Evolutionary conservation across 2,888 invertebrate genomes (phyloP), one percentile per base, ranked within the genome.

Genomic region (Aradus depressus): DNA sequence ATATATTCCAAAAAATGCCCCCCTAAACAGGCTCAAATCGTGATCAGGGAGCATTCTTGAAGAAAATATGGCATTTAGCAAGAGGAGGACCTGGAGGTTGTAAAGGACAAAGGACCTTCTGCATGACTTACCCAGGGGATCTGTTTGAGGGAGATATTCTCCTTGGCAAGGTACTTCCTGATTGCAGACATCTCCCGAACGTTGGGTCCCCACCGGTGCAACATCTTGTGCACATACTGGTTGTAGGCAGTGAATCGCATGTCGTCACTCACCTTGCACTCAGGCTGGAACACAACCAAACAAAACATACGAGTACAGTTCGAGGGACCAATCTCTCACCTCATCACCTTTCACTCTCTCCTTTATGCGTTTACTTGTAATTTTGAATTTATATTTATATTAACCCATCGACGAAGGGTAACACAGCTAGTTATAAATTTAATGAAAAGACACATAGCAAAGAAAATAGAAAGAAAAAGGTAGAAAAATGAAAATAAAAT

Each of bases 181-280:
- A 95, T 91, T 5, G 88, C 86, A 65, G 84, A 81, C 64, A 89
- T 72, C 66, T 91, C 86, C 59, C 83, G 79, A 1, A 86, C 80
- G 60, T 84, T 88, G 0, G 87, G 83, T 0, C 93, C 92, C 91
- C 91, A 93, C 26, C 92, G 77, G 60, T 81, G 79, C 60, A 83
- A 74, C 77, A 93, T 80, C 57, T 88, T 84, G 61, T 90, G 83
- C 1, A 93, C 80, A 62, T 91, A 90, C 64, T 95, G 95, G 67
- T 91, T 88, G 57, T 84, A 83, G 0, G 87, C 86, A 0, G 82
- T 83, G 63, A 95, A 93, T 3, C 87, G 70, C 75, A 88, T 82
- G 54, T 87, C 85, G 57, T 92, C 90, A 10, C 81, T 77, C 0
- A 90, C 77, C 59, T 81, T 79, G 62, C 90, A 91, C 57, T 86